Evolutionary conservation across 2,888 invertebrate species (phyloP), one percentile per base, ranked within the genome.

Genomic region (Pediacus dermestoides): DNA sequence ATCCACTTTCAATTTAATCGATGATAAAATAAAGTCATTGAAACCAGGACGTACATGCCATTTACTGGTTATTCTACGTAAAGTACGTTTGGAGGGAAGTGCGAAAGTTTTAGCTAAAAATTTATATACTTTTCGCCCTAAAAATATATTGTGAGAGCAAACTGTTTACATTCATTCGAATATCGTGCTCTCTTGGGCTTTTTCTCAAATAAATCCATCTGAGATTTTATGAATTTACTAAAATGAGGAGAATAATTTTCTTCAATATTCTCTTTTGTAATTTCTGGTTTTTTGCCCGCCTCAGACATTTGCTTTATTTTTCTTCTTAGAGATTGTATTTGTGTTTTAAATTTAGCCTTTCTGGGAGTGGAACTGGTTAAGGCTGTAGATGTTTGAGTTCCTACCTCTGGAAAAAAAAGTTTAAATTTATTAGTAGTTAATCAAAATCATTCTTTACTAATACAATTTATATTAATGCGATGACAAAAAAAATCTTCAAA

Each of bases 51-150:
- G 6, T 7, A 18, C n/a, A 7, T 25, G 6, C 34, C 39, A 34
- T 3, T 39, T 21, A 3, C 14, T 4, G 7, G 32, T 37, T 2
- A 37, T 37, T 33, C 27, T 25, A 3, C 9, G 10, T 16, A 37
- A 13, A 8, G 37, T 37, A n/a, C 8, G 9, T 32, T 26, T 37
- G 4, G 37, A 37, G 3, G 37, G 37, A 9, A 32, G 25, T 7
- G 26, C 12, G 9, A 37, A 32, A 8, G 6, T 21, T 12, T 34
- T 34, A 21, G 4, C 3, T 21, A 32, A 13, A 27, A 26, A 33
- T 13, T 33, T 34, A 14, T 39, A 39, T 8, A 26, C 34, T 26
- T 34, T 26, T 12, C 33, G 34, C 1, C 28, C 34, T 10, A 39
- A 16, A 21, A 39, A 39, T 18, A 18, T 18, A 18, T 18, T 7